Conservation (phyloP, 2,113 vertebrate species). For the Miniopterus natalensis region DNA sequence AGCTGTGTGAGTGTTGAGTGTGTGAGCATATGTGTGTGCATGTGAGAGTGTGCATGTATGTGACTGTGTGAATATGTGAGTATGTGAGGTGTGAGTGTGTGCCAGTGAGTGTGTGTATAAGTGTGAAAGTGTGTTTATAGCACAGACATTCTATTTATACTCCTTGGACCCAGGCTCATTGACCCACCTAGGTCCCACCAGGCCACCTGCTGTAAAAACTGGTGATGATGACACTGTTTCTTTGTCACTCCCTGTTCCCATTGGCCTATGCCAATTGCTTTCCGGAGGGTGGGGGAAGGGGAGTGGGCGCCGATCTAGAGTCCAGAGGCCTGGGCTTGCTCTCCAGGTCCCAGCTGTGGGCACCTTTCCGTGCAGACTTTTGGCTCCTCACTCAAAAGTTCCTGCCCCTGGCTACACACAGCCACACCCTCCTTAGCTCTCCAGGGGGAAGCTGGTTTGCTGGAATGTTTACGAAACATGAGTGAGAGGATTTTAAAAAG, state of each 20-base stretch:
- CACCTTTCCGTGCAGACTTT: background rate
- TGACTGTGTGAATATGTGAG: background rate
- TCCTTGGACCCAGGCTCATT: background rate
- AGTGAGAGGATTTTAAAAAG: background rate
- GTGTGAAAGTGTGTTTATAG: background rate
- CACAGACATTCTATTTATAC: background rate
- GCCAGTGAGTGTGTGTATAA: background rate
- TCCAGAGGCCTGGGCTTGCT: background rate
- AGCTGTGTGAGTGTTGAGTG: background rate
- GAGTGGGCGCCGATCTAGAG: background rate
- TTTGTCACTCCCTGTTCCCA: background rate
- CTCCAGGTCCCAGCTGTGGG: background rate
- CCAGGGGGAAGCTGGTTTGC: background rate
- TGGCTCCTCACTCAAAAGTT: background rate
- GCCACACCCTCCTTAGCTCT: background rate
- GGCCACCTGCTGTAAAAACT: background rate
- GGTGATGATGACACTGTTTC: background rate
- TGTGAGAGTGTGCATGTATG: background rate
- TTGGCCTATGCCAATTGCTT: background rate
- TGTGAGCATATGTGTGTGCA: fast-evolving
- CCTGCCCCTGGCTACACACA: background rate
- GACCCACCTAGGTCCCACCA: background rate
- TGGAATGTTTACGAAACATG: background rate
- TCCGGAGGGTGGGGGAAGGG: background rate
- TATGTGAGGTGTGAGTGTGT: background rate